phyloP scores from a whole-genome alignment of 2,888 invertebrate species.

The Drosophila rubida region DNA sequence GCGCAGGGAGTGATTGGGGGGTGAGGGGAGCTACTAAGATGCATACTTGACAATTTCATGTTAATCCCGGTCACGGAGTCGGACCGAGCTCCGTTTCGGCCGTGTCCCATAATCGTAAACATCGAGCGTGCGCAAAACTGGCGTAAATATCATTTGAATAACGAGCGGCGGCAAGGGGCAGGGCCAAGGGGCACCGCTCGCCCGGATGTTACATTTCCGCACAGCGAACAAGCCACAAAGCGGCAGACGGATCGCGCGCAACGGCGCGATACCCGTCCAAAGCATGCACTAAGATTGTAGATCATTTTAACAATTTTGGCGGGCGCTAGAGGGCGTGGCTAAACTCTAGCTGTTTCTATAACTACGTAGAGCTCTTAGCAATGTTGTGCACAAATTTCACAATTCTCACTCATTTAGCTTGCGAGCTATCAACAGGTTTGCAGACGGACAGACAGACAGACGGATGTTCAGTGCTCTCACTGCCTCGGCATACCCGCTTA shows the following conservation, averaged over 20 bases:
- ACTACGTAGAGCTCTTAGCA: too few species aligned
- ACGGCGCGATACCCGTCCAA: not conserved
- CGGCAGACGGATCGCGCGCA: not conserved
- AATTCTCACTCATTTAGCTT: too few species aligned
- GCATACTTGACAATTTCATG: conserved; percentile 78
- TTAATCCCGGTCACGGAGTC: conserved; percentile 71
- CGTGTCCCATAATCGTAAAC: conserved; percentile 73
- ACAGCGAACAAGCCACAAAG: not conserved
- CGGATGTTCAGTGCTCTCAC: too few species aligned
- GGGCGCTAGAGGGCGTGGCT: too few species aligned
- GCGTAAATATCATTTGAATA: conserved; percentile 71
- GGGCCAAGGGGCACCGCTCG: not conserved
- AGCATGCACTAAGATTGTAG: too few species aligned
- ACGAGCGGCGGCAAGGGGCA: conserved; percentile 10
- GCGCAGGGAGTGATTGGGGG: not conserved
- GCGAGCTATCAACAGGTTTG: too few species aligned
- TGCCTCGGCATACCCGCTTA: too few species aligned
- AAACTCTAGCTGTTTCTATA: too few species aligned
- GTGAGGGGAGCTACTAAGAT: conserved; percentile 37
- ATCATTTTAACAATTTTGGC: too few species aligned
- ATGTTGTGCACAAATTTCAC: too few species aligned
- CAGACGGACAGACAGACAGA: too few species aligned
- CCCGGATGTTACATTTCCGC: conserved; percentile 23
- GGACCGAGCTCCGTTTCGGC: conserved; percentile 31
- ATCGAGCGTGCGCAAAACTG: conserved; percentile 62